Percentiles rank a stretch among this genome's conserved stretches.
phyloP scores from a whole-genome alignment of 1,140 invertebrate species.

The Parapsyche elsis region DNA sequence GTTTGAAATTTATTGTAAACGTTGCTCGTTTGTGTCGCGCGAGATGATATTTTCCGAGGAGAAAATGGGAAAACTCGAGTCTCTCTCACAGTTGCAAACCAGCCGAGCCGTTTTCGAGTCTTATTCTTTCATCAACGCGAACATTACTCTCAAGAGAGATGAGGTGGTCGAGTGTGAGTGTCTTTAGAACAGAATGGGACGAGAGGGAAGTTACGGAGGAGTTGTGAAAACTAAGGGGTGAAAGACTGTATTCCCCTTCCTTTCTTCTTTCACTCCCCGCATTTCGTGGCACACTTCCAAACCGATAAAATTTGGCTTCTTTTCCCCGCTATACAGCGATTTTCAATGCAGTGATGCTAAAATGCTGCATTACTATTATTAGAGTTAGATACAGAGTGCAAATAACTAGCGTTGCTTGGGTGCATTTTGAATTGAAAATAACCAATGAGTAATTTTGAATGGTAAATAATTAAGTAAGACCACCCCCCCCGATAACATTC shows the following conservation, averaged over 20 bases:
- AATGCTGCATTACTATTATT: too few species aligned
- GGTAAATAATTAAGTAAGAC: too few species aligned
- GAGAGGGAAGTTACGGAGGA: not conserved
- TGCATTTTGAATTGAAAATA: too few species aligned
- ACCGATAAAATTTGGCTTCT: conserved; percentile 33
- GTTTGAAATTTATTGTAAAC: too few species aligned
- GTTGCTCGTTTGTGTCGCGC: not conserved
- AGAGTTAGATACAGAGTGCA: too few species aligned
- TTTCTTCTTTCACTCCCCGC: not conserved
- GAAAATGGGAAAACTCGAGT: not conserved
- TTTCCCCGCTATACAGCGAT: not conserved
- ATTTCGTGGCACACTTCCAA: conserved; percentile 35
- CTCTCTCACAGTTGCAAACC: too few species aligned
- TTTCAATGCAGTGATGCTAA: not conserved
- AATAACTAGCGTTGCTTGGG: too few species aligned
- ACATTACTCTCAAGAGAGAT: not conserved
- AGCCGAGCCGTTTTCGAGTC: not conserved
- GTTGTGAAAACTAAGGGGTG: not conserved
- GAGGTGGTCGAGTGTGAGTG: not conserved
- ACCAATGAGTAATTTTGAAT: too few species aligned
- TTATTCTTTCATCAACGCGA: conserved; percentile 1
- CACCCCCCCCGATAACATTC: too few species aligned
- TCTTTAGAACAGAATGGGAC: not conserved
- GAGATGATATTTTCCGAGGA: not conserved
- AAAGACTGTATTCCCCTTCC: too few species aligned